Evolutionary conservation across 2,888 invertebrate species (phyloP), one percentile per base, ranked within the genome.

Genomic region (Eupithecia subfuscata): DNA sequence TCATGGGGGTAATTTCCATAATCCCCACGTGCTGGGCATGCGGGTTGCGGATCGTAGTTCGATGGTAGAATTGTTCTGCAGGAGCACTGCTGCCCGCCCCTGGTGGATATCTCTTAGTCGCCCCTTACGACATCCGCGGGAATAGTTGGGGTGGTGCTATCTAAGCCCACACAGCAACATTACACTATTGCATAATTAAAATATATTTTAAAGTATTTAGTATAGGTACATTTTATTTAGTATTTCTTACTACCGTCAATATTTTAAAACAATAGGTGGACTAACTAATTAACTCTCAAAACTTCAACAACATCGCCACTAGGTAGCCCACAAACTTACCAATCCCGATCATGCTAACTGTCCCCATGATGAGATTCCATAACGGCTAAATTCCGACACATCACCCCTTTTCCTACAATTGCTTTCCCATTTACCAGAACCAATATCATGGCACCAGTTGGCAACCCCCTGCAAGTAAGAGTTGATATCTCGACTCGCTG

Each of bases 401-500:
- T 67, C 65, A 40, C 65, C 65, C n/a, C 34, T 64, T 37, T 37
- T 37, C 65, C 40, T 12, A 25, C 60, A n/a, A 67, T 67, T 67
- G 37, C 37, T 67, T 40, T 40, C 65, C 40, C 65, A 40, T 67
- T 67, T 67, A 37, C 65, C 25, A 22, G 45, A 69, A 43, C 45
- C 65, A 67, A 67, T 67, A 67, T 67, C 43, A 43, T 40, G 52
- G n/a, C 56, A 67, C 40, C 65, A 76, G 71, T 65, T 76, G 72
- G 60, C 60, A 72, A 72, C 76, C 64, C 70, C 45, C 40, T 40
- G 43, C 30, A 69, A 71, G 71, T 71, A 64, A 52, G 22, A 68
- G 68, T 73, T 75, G 75, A 73, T 77, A 74, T 73, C 75, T 25
- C 30, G 60, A 69, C 37, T 37, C 56, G 56, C 71, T 73, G 71